Evolutionary conservation across 2,797 vertebrate species (phyloP).

Genomic region (Melanotaenia pygmaea): DNA sequence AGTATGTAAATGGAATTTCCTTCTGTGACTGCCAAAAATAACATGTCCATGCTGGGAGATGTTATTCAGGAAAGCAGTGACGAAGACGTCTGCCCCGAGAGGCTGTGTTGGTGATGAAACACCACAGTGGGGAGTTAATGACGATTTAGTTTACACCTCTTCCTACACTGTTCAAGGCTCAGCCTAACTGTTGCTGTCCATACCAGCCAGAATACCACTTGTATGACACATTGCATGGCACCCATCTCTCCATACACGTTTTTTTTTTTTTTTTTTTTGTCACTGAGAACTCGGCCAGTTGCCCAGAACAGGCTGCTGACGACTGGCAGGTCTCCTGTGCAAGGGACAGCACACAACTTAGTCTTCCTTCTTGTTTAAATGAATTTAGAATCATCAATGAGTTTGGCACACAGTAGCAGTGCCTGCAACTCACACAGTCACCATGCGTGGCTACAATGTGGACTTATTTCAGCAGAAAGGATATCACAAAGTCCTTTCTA

Average conservation of each 20-base stretch:
- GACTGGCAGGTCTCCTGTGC: conserved; percentile 7
- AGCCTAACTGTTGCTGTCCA: conserved; percentile 37
- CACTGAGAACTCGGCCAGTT: conserved; percentile 36
- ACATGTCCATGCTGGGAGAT: conserved; percentile 58
- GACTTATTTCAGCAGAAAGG: conserved; percentile 29
- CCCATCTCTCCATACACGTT: conserved; percentile 31
- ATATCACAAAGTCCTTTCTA: conserved; percentile 55
- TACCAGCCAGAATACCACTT: conserved; percentile 37
- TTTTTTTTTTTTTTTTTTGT: conserved; percentile 27
- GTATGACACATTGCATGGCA: conserved; percentile 38
- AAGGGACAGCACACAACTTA: conserved; percentile 32
- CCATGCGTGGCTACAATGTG: conserved; percentile 41
- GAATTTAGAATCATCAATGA: conserved; percentile 59
- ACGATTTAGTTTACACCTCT: conserved; percentile 67
- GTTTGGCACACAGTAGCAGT: conserved; percentile 48
- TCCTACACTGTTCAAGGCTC: conserved; percentile 57
- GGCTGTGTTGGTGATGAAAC: conserved; percentile 61
- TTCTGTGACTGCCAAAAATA: conserved; percentile 62
- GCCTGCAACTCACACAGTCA: conserved; percentile 50
- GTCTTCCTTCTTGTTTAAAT: conserved; percentile 36
- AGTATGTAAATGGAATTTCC: conserved; percentile 58
- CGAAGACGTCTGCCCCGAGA: conserved; percentile 56
- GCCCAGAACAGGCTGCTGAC: conserved; percentile 44
- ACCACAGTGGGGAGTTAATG: conserved; percentile 62
- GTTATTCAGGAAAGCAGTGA: conserved; percentile 67